phyloP scores from a whole-genome alignment of 2,113 vertebrate species.

The Tachuris rubrigastra region DNA sequence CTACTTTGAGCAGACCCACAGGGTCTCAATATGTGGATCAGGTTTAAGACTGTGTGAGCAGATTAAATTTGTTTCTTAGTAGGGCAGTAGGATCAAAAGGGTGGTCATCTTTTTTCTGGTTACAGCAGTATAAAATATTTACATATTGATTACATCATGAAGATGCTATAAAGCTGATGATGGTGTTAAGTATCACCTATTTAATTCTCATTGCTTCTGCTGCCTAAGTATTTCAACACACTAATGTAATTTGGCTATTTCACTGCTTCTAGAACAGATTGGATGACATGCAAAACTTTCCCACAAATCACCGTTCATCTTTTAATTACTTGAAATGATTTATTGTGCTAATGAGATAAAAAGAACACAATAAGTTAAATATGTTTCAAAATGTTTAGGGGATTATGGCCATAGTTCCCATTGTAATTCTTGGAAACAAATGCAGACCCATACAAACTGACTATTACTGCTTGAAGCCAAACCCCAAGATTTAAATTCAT shows the following conservation, averaged over 20 bases:
- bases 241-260: not conserved
- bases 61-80: not conserved
- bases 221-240: not conserved
- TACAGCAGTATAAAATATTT: not conserved
- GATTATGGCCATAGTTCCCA: not conserved
- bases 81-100: not conserved
- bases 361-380: not conserved
- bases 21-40: not conserved
- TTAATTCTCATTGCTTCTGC: slow-evolving; percentile 5
- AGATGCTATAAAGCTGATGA: not conserved
- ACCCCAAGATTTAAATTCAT: not conserved
- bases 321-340: not conserved
- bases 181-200: not conserved
- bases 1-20: not conserved
- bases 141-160: not conserved
- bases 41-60: not conserved
- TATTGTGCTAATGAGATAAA: not conserved
- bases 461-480: not conserved
- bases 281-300: not conserved
- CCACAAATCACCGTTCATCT: not conserved
- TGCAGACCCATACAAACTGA: not conserved
- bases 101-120: not conserved
- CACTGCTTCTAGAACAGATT: not conserved
- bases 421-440: not conserved
- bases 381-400: not conserved